Evolutionary conservation across 2,113 vertebrate species (phyloP), one percentile per base, ranked within the genome.

Genomic region (Macrotus californicus): DNA sequence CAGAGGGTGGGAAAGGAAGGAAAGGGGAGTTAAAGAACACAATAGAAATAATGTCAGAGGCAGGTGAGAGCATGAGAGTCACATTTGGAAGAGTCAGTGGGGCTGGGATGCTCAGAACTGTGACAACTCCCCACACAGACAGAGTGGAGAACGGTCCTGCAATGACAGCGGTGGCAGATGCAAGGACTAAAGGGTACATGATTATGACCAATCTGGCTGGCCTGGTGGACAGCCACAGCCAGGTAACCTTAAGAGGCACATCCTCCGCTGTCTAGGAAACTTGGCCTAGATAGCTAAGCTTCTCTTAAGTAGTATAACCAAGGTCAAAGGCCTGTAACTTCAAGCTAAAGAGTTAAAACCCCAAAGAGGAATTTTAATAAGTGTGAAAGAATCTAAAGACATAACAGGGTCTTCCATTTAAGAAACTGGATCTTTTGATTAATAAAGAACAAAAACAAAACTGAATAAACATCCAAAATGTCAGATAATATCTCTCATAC

Each of bases 401-500:
- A 67, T 59, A 92, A 56, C 1, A 81, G 22, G 9, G 21, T 46
- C 48, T 85, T 87, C 59, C 29, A 67, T 48, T 31, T 94, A 81
- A 96, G 56, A 29, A 94, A 75, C 16, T 69, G 14, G 5, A 75
- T 84, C 19, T 77, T 82, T 67, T 48, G 31, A 54, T 92, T 85
- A 86, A 93, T 72, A 21, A 52, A 91, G 16, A 94, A 92, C 7
- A 92, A 83, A 77, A 59, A 77, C 19, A 81, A 89, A 81, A 70
- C 7, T 41, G 7, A 94, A 69, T 81, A 39, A 80, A 79, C 24
- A 92, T 8, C 13, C 10, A 13, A 83, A 72, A 83, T 73, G 36
- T 69, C 21, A 94, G 82, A 75, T 94, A 92, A 34, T 93, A 86
- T 77, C 21, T 67, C 86, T 52, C 83, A n/a, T 34, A 84, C 34